Evolutionary conservation across 2,888 invertebrate genomes (phyloP).

Genomic region (Chelonus formosanus): DNA sequence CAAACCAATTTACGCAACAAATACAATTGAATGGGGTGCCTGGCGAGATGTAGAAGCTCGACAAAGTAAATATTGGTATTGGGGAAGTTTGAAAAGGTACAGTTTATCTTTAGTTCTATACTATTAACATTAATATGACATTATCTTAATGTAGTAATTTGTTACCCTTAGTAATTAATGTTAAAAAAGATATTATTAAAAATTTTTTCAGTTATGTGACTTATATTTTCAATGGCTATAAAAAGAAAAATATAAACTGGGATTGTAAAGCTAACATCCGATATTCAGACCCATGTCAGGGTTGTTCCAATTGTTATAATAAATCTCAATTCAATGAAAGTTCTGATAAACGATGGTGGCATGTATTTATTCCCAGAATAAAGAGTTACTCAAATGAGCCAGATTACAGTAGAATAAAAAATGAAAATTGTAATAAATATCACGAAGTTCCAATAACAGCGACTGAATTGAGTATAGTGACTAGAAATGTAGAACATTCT

Average conservation of each 20-base stretch:
- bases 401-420: conserved; percentile 68
- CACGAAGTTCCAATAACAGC: conserved; percentile 72
- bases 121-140: too few relatives aligned
- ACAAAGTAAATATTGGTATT: conserved; percentile 89
- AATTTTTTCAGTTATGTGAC: conserved; percentile 71
- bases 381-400: conserved; percentile 39
- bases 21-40: conserved; percentile 85
- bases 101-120: not conserved
- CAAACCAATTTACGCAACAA: conserved; percentile 83
- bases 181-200: conserved; percentile 5
- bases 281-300: conserved; percentile 82
- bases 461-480: conserved; percentile 71
- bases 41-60: conserved; percentile 80
- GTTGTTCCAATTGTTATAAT: conserved; percentile 79
- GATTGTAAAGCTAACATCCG: conserved; percentile 76
- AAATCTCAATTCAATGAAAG: conserved; percentile 58
- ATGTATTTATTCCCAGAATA: conserved; percentile 63
- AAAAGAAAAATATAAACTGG: conserved; percentile 72
- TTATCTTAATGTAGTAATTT: too few relatives aligned
- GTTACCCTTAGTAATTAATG: too few relatives aligned
- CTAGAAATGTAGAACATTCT: conserved; percentile 64
- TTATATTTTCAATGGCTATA: conserved; percentile 78
- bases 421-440: conserved; percentile 69
- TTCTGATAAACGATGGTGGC: conserved; percentile 65
- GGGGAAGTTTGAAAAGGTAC: conserved; percentile 75